Evolutionary conservation across 23 tunicate species (phyloP).

Genomic region (Ascidia mentula): DNA sequence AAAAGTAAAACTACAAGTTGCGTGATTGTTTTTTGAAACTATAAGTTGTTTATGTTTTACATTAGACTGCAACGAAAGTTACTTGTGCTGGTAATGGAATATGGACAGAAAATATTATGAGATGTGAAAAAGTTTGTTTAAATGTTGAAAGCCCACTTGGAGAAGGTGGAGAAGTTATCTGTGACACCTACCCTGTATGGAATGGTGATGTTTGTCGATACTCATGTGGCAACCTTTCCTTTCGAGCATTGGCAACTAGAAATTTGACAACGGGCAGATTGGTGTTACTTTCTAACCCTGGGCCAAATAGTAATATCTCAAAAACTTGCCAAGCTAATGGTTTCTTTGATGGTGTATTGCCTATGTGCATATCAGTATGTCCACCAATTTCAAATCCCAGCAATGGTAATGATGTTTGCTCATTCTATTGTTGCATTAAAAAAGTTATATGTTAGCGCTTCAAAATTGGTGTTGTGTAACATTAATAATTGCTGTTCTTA

Average conservation of each 20-base stretch:
- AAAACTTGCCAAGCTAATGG: constrained; percentile 56
- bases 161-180: constrained; percentile 22
- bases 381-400: constrained; percentile 7
- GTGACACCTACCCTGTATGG: constrained; percentile 19
- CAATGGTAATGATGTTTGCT: constrained; percentile 28
- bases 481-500: no score
- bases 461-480: no score
- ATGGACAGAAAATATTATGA: constrained; percentile 33
- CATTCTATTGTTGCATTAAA: not conserved
- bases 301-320: constrained; percentile 3
- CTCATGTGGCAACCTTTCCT: constrained; percentile 21
- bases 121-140: constrained; percentile 50
- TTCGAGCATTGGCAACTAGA: constrained; percentile 20
- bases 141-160: not conserved
- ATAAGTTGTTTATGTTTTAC: not conserved
- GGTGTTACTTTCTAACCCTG: constrained; percentile 13
- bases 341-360: constrained; percentile 36
- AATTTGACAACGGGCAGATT: constrained; percentile 7
- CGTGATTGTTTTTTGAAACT: not conserved
- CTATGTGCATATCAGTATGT: constrained; percentile 50
- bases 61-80: not conserved
- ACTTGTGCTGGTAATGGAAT: constrained; percentile 27
- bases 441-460: no score
- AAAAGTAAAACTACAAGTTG: constrained; percentile 14
- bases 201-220: constrained; percentile 51